A percentile compares a stretch with the other conserved stretches of the same genome.
These are phyloP conservation scores for Troides oblongomaculatus DNA, from an alignment of 2,888 invertebrate species.

Conservation along the genomic window DNA sequence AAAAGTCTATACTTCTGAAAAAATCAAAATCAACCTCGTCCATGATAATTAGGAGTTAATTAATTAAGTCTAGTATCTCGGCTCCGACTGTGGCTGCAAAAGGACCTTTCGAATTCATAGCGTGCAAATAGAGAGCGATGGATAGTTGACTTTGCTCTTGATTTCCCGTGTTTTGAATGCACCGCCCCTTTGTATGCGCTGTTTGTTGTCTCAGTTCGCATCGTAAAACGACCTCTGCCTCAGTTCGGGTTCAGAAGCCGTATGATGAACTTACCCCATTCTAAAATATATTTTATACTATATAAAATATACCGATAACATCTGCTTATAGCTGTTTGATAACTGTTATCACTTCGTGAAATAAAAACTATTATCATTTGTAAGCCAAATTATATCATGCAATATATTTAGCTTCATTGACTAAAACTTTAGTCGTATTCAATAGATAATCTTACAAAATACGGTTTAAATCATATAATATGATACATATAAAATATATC, in stretches of 20 bases:
- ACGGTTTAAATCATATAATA: no score
- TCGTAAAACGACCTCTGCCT: constrained; percentile 12
- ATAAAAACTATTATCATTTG: no score
- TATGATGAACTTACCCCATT: not conserved
- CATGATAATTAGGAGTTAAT: constrained; percentile 2
- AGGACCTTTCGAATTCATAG: constrained; percentile 59
- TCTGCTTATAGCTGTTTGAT: no score
- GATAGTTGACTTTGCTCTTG: constrained; percentile 72
- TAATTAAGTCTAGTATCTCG: constrained; percentile 5
- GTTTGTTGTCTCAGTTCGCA: constrained; percentile 33
- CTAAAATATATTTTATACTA: not conserved
- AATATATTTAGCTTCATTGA: no score
- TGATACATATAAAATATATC: no score
- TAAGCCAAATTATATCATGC: no score
- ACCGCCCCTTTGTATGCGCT: constrained; percentile 41
- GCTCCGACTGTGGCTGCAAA: constrained; percentile 35
- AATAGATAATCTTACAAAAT: no score
- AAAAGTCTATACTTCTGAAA: not conserved
- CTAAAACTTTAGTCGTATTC: no score
- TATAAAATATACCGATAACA: not conserved
- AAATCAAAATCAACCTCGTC: not conserved
- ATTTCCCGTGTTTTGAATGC: constrained; percentile 66
- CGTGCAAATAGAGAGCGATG: constrained; percentile 61
- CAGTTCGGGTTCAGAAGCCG: constrained; percentile 2
- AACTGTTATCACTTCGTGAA: no score